Conservation (phyloP, 1,140 invertebrate species). For the Drosophila mauritiana region DNA sequence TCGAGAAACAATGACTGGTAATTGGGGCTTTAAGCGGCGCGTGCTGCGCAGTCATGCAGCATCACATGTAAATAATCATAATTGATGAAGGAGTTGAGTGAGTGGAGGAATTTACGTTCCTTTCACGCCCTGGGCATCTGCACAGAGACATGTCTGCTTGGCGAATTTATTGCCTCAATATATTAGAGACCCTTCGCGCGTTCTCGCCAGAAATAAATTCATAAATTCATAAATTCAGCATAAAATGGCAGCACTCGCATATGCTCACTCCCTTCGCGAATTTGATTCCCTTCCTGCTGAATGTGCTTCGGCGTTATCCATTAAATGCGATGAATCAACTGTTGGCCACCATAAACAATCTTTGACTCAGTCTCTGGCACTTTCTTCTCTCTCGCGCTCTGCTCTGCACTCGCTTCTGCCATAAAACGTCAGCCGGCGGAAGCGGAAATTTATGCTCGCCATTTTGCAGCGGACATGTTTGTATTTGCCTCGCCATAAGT, state of each 20-base stretch:
- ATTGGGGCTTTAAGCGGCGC: conserved; percentile 14
- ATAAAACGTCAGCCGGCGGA: conserved; percentile 65
- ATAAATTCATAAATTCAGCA: conserved; percentile 54
- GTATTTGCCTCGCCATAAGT: conserved; percentile 22
- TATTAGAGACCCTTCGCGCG: conserved; percentile 25
- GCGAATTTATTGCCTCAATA: conserved; percentile 45
- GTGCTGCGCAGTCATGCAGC: not conserved
- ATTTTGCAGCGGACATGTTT: conserved; percentile 58
- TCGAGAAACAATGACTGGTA: conserved; percentile 35
- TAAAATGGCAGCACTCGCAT: conserved; percentile 38
- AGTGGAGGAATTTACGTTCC: not conserved
- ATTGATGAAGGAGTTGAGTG: conserved; percentile 38
- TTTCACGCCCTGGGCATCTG: conserved; percentile 12
- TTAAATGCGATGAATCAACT: conserved; percentile 81
- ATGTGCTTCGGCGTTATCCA: conserved; percentile 71
- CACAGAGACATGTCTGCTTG: conserved; percentile 30
- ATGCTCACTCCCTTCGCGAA: conserved; percentile 39
- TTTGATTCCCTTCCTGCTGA: conserved; percentile 58
- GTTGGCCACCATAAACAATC: conserved; percentile 77
- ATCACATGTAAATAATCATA: conserved; percentile 35
- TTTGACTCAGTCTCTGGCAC: conserved; percentile 52
- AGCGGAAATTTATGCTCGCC: conserved; percentile 76
- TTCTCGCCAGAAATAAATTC: conserved; percentile 7
- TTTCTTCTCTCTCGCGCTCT: not conserved
- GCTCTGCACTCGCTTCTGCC: conserved; percentile 12